phyloP scores from a whole-genome alignment of 2,113 vertebrate species.

The Nothocercus julius region DNA sequence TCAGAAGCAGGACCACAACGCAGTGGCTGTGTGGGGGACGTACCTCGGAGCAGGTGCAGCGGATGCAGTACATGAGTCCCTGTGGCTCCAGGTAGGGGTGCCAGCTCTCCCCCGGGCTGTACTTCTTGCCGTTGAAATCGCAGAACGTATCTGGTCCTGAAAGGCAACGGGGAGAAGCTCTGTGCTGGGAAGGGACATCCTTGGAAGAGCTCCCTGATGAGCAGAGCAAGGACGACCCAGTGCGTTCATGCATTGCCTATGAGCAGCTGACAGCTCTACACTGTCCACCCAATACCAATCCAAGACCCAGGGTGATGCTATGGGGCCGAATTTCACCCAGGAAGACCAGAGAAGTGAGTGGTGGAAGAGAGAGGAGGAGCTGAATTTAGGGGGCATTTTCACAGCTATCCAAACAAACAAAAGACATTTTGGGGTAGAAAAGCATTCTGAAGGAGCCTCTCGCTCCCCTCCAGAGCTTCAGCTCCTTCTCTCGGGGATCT shows the following conservation, averaged over 20 bases:
- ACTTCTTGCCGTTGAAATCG: slow-evolving; percentile 91
- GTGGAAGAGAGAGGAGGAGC: neutral
- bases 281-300: neutral
- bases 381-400: neutral
- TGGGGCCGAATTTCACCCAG: neutral
- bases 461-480: neutral
- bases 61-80: slow-evolving; percentile 92
- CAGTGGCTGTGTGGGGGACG: accelerated
- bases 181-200: accelerated
- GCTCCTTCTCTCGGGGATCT: neutral
- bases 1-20: accelerated
- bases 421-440: neutral
- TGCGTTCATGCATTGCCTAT: accelerated
- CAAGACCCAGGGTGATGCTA: neutral
- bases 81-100: slow-evolving; percentile 93
- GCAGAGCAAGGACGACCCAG: neutral
- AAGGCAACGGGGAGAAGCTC: neutral
- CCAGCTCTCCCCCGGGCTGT: slow-evolving; percentile 91
- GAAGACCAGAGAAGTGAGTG: neutral
- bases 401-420: neutral
- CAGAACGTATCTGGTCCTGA: slow-evolving; percentile 84
- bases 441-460: neutral
- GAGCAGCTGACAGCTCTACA: neutral
- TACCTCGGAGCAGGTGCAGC: slow-evolving; percentile 92
- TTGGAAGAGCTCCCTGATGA: accelerated